Evolutionary conservation across 2,797 vertebrate genomes (phyloP), one percentile per base, ranked within the genome.

Genomic region (Spinibarbus caldwelli): DNA sequence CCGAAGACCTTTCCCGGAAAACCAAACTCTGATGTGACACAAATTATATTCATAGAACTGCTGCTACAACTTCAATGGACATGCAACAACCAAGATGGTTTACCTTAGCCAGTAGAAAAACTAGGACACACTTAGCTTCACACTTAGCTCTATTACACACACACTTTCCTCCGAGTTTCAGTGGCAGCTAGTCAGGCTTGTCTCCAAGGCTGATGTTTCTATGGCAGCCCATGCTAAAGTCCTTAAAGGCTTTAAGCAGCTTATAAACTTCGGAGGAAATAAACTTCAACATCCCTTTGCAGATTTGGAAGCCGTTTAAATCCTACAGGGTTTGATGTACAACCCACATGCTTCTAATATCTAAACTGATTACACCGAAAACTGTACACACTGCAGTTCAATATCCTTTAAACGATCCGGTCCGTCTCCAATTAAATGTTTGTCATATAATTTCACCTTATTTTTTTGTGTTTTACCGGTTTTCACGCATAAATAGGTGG

Each of bases 211-310:
- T 94, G 93, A 95, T 94, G 94, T 93, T 95, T 96, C 95, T 95
- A 95, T 94, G 94, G 93, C 94, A 94, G 85, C 83, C 85, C 79
- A 81, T 92, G 93, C 93, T 96, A 95, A 85, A 96, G 94, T 94
- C 94, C 93, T 92, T 93, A 95, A 93, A 93, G 89, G 93, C 93
- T 90, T 93, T 95, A 96, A 96, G 95, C 94, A 92, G 95, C 95
- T 96, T 96, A 96, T 91, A 93, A 94, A 95, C 93, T 93, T 92
- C 90, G 92, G 91, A 88, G 91, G 91, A 94, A 96, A 95, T 95
- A 95, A 96, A 96, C 94, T 95, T 95, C 91, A 94, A 94, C 94
- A 95, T 95, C 93, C 92, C 93, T 92, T 91, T 90, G 91, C 94
- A 95, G 93, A 85, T 95, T 95, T 94, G 90, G 89, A 90, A 94